Conservation (phyloP, 2,797 vertebrate genomes). For the Neostethus bicornis region DNA sequence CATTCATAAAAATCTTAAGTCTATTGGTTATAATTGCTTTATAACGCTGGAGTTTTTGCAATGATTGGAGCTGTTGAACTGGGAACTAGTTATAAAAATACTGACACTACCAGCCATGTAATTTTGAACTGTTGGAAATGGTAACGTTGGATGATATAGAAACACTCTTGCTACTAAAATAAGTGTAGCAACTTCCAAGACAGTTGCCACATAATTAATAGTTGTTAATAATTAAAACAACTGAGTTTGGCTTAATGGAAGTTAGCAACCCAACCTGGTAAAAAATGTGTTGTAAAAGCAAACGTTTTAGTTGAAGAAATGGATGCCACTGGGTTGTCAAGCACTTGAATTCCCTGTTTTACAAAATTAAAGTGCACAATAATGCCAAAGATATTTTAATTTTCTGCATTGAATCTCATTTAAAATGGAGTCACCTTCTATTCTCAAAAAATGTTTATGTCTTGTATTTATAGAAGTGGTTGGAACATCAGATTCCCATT, state of each 20-base stretch:
- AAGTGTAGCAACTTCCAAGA: too few species aligned
- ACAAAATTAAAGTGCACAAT: too few species aligned
- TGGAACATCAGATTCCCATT: too few species aligned
- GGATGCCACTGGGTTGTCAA: too few species aligned
- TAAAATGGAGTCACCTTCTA: too few species aligned
- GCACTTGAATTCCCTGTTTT: too few species aligned
- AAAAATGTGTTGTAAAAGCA: constrained; percentile 9
- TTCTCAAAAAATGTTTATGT: too few species aligned
- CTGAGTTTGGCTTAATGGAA: constrained; percentile 48
- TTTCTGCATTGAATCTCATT: too few species aligned
- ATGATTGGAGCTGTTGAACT: constrained; percentile 30
- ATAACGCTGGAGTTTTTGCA: constrained; percentile 9
- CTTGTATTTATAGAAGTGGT: too few species aligned
- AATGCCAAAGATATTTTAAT: too few species aligned
- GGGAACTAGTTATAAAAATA: constrained; percentile 25
- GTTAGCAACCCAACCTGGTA: background rate
- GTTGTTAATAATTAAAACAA: constrained; percentile 40
- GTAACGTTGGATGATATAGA: constrained; percentile 50
- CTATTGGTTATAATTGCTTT: constrained; percentile 18
- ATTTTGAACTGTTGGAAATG: constrained; percentile 38
- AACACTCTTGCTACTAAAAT: constrained; percentile 41
- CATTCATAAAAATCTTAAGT: background rate
- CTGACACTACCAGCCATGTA: constrained; percentile 43
- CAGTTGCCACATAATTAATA: too few species aligned
- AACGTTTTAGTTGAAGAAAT: constrained; percentile 3